Percentiles rank a stretch among this genome's conserved stretches.
These are phyloP conservation scores for Holcopasites calliopsidis DNA, from an alignment of 1,140 invertebrate species.

Conservation along the genomic window DNA sequence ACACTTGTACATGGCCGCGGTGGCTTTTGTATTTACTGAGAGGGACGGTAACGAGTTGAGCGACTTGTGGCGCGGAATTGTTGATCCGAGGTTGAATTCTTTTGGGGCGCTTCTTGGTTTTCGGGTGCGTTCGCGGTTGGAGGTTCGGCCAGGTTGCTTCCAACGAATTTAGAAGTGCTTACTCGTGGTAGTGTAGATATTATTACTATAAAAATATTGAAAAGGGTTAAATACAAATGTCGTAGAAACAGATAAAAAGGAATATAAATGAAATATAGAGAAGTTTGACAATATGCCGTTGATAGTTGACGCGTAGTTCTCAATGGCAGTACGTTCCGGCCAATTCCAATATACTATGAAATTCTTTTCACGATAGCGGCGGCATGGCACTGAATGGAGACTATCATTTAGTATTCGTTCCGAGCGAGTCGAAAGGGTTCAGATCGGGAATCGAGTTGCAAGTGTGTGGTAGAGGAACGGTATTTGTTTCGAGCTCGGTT, in stretches of 20 bases:
- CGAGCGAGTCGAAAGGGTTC: neutral
- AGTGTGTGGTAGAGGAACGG: conserved; percentile 34
- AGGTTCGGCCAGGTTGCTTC: neutral
- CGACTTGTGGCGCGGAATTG: neutral
- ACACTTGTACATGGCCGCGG: neutral
- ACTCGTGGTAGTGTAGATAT: too few species aligned
- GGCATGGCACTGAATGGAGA: neutral
- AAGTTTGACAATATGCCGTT: too few species aligned
- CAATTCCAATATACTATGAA: conserved; percentile 14
- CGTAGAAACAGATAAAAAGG: too few species aligned
- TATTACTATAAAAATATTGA: too few species aligned
- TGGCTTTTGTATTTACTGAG: too few species aligned
- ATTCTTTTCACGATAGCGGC: neutral
- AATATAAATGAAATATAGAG: too few species aligned
- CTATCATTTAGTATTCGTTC: conserved; percentile 27
- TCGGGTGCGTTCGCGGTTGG: neutral
- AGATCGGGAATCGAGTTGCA: neutral
- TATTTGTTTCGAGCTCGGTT: conserved; percentile 44
- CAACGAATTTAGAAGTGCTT: too few species aligned
- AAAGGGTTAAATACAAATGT: too few species aligned
- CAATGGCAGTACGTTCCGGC: neutral
- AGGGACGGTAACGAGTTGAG: neutral
- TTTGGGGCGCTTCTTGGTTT: neutral
- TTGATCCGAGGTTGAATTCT: neutral
- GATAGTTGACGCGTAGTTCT: neutral